phyloP scores from a whole-genome alignment of 2,113 vertebrate genomes.

The Picathartes gymnocephalus region DNA sequence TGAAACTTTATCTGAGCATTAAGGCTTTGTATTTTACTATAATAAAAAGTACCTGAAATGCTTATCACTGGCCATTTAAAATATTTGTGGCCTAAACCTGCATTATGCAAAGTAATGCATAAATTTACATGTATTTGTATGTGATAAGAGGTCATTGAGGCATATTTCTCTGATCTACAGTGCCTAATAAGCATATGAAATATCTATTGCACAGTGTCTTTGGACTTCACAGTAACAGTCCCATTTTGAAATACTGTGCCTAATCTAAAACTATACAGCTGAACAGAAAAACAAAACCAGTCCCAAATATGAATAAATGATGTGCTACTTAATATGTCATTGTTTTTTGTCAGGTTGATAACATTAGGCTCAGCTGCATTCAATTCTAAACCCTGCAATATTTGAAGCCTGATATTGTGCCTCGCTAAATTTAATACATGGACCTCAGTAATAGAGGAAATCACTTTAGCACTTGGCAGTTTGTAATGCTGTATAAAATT shows the following conservation, averaged over 20 bases:
- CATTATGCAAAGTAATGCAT: neutral
- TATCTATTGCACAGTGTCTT: neutral
- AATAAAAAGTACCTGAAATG: neutral
- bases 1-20: neutral
- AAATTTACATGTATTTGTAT: neutral
- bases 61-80: neutral
- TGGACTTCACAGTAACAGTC: neutral
- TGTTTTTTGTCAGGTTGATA: slow-evolving; percentile 79
- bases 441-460: slow-evolving; percentile 79
- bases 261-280: slow-evolving; percentile 59
- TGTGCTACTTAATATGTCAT: slow-evolving; percentile 79
- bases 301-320: slow-evolving; percentile 78
- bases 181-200: neutral
- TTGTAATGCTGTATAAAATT: slow-evolving; percentile 80
- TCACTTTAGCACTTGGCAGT: slow-evolving; percentile 79
- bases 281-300: slow-evolving; percentile 63
- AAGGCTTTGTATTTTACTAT: neutral
- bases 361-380: slow-evolving; percentile 74
- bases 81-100: neutral
- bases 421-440: slow-evolving; percentile 80
- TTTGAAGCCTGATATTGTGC: slow-evolving; percentile 78
- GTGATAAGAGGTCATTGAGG: neutral
- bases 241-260: slow-evolving; percentile 56
- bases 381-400: slow-evolving; percentile 77
- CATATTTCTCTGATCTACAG: slow-evolving; percentile 31